Percentiles rank a stretch among this genome's conserved stretches.
Conservation (phyloP, 2,797 vertebrate species). For the Acestrorhynchus altus region DNA sequence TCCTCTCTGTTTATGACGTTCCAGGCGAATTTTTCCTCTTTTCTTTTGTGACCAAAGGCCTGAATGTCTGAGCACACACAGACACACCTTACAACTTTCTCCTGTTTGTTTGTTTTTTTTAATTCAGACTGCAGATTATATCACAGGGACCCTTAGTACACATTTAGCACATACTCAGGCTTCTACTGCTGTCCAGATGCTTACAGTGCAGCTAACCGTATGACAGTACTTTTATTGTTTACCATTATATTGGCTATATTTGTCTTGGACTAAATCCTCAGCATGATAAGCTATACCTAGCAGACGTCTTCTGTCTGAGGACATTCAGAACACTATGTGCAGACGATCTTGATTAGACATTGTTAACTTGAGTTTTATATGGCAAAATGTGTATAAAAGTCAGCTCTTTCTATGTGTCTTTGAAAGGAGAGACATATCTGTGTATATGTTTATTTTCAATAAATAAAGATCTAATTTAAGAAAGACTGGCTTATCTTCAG, state of each 20-base stretch:
- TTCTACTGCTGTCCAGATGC: constrained; percentile 20
- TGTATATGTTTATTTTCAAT: constrained; percentile 44
- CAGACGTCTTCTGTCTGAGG: constrained; percentile 5
- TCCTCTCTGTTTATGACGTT: not conserved
- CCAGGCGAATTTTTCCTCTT: not conserved
- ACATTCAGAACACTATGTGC: constrained; percentile 7
- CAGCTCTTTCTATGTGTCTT: constrained; percentile 15
- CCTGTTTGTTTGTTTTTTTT: not conserved
- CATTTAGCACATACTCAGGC: constrained; percentile 20
- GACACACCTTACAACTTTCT: not conserved
- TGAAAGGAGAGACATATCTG: constrained; percentile 30
- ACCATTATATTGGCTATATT: constrained; percentile 13
- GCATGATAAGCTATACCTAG: constrained; percentile 41
- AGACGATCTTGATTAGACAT: not conserved
- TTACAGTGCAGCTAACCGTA: constrained; percentile 21
- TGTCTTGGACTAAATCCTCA: constrained; percentile 6
- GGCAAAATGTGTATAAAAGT: constrained; percentile 8
- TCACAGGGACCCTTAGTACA: constrained; percentile 9
- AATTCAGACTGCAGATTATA: not conserved
- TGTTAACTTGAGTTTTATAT: constrained; percentile 5
- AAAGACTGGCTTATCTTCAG: not conserved
- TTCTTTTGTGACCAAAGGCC: constrained; percentile 30
- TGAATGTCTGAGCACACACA: constrained; percentile 9
- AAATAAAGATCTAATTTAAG: constrained; percentile 49
- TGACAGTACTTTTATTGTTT: not conserved